Evolutionary conservation across 2,888 invertebrate species (phyloP).

Genomic region (Resseliella maxima): DNA sequence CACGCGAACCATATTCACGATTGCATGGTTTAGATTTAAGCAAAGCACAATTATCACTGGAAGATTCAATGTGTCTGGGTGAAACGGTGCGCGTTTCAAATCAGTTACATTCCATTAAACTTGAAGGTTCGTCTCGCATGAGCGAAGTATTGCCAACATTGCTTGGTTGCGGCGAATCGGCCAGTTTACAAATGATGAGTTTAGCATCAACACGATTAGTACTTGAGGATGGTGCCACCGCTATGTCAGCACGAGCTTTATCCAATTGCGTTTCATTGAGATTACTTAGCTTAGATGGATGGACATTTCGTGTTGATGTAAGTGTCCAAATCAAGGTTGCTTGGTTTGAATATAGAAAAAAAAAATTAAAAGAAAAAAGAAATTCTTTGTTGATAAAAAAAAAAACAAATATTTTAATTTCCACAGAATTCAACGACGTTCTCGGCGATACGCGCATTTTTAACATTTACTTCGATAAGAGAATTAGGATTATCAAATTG

Average conservation of each 20-base stretch:
- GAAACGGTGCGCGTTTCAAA: conserved; percentile 70
- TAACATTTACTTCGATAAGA: conserved; percentile 69
- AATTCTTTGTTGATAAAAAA: neutral
- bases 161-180: conserved; percentile 70
- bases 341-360: conserved; percentile 4
- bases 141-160: conserved; percentile 71
- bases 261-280: conserved; percentile 68
- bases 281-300: conserved; percentile 70
- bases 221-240: conserved; percentile 68
- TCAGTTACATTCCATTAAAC: conserved; percentile 69
- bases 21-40: conserved; percentile 70
- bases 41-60: conserved; percentile 70
- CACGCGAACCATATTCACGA: conserved; percentile 69
- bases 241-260: conserved; percentile 63
- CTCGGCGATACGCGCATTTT: conserved; percentile 68
- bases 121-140: conserved; percentile 70
- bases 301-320: conserved; percentile 72
- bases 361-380: neutral
- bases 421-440: conserved; percentile 64
- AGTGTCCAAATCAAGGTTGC: conserved; percentile 58
- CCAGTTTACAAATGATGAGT: conserved; percentile 70
- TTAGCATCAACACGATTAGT: conserved; percentile 70
- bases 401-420: neutral
- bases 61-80: conserved; percentile 71
- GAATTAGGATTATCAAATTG: conserved; percentile 70